Evolutionary conservation across 1,140 invertebrate genomes (phyloP), one percentile per base, ranked within the genome.

Genomic region (Hirudo medicinalis): DNA sequence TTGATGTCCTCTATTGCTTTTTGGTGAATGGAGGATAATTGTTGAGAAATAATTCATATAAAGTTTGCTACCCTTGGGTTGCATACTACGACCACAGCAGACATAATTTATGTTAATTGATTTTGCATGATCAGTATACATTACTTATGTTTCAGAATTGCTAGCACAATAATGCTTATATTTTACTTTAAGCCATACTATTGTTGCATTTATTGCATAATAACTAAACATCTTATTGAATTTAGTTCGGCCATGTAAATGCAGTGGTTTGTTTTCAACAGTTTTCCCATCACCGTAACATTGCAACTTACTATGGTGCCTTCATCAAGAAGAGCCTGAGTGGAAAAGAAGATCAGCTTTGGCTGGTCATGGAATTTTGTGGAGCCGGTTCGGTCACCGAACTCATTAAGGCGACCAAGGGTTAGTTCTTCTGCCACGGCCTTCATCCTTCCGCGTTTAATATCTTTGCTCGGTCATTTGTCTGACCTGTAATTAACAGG

Each of bases 281-380:
- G 76, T 98, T 94, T 84, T 98, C 94, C 57, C 96, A 97, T 85
- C 94, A 99, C 84, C 88, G 94, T 78, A 99, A 99, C 82, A 99
- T 99, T 80, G 96, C 97, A 72, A 99, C 95, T 71, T 99, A 99
- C 83, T 99, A 98, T 86, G 96, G 97, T 76, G 96, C 96, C 76
- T 99, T 99, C 83, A 97, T 99, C 70, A 98, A 99, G 83, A 99
- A 99, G 83, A 93, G 91, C 77, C 94, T 81, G 11, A 91, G 94
- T 4, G 95, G 94, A 9, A 97, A 98, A 85, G 95, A 99, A 85
- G 96, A 99, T 83, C 95, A 99, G 80, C 84, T 99, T 71, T 98
- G 87, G 86, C 86, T 98, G 78, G 97, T 99, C 43, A 99, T 99
- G 97, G 97, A 99, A 83, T 99, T 97, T 81, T 99, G 97, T 86